phyloP scores from a whole-genome alignment of 2,888 invertebrate genomes.

The Erannis defoliaria region DNA sequence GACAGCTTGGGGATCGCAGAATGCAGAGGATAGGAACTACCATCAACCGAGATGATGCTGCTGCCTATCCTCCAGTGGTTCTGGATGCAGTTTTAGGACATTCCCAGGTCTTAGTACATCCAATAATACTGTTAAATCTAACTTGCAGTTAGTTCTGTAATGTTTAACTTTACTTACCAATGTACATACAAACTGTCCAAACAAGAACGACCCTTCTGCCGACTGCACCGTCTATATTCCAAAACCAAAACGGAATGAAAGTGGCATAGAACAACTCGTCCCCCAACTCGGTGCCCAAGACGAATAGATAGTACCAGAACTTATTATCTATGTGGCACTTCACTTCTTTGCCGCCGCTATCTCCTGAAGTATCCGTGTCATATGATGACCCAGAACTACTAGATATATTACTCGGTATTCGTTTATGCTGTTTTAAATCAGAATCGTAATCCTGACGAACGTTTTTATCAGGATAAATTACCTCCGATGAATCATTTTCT shows the following conservation, averaged over 20 bases:
- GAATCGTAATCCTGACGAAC: slow-evolving; percentile 55
- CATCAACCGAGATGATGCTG: no score
- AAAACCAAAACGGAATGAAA: slow-evolving; percentile 98
- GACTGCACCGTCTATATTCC: slow-evolving; percentile 96
- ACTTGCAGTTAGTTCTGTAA: background rate
- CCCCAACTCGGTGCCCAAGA: slow-evolving; percentile 94
- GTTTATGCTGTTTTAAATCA: slow-evolving; percentile 69
- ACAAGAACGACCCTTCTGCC: slow-evolving; percentile 93
- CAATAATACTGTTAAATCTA: background rate
- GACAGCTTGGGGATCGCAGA: no score
- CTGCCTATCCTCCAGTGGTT: background rate
- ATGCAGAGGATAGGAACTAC: no score
- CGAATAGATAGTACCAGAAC: slow-evolving; percentile 94
- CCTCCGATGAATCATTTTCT: slow-evolving; percentile 61
- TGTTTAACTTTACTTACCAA: slow-evolving; percentile 85
- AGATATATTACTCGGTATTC: slow-evolving; percentile 73
- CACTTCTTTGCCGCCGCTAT: slow-evolving; percentile 67
- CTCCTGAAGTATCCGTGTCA: slow-evolving; percentile 73
- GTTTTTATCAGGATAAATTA: slow-evolving; percentile 65
- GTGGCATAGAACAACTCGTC: slow-evolving; percentile 96
- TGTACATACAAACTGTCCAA: slow-evolving; percentile 94
- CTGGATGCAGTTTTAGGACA: background rate
- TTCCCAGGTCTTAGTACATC: background rate
- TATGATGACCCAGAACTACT: slow-evolving; percentile 75
- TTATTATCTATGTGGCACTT: slow-evolving; percentile 88